Conservation (phyloP, 1,140 invertebrate genomes). For the Myzus persicae region DNA sequence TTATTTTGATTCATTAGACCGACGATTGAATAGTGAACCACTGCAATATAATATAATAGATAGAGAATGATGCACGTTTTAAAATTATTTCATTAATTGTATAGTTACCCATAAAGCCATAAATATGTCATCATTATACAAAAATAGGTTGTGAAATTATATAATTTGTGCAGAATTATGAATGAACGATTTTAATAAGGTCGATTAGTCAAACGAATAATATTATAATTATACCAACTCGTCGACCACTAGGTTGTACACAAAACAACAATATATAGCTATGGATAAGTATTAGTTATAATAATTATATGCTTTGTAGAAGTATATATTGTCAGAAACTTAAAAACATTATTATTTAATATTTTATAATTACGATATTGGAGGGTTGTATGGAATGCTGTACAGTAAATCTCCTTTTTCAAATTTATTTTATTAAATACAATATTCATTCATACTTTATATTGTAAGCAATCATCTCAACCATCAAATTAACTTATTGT, state of each 20-base stretch:
- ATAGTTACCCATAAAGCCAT: neutral
- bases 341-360: neutral
- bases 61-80: neutral
- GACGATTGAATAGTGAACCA: neutral
- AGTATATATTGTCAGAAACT: neutral
- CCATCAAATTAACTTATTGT: neutral
- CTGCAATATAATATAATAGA: neutral
- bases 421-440: neutral
- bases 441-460: neutral
- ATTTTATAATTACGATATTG: neutral
- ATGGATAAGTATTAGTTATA: neutral
- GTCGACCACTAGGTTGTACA: neutral
- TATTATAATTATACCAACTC: neutral
- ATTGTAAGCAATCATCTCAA: neutral
- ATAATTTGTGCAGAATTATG: neutral
- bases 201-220: neutral
- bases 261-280: neutral
- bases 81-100: constrained; percentile 1
- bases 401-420: neutral
- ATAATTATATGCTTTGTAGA: neutral
- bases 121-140: neutral
- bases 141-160: neutral
- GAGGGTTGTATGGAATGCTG: neutral
- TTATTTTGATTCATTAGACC: neutral
- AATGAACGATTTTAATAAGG: neutral